Percentiles rank a stretch among this genome's conserved stretches.
phyloP scores from a whole-genome alignment of 2,113 vertebrate genomes.

The Stegostoma tigrinum region DNA sequence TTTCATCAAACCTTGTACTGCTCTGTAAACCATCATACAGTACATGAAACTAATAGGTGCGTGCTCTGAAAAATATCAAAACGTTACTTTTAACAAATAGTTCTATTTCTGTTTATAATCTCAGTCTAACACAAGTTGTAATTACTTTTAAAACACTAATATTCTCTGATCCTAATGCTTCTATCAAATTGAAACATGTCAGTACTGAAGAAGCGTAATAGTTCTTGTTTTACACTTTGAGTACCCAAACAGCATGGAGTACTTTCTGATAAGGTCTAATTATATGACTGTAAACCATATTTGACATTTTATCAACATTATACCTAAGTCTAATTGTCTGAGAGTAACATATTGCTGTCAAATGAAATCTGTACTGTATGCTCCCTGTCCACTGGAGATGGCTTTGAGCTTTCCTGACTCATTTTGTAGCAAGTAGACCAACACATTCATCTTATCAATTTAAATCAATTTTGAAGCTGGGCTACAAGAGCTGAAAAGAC shows the following conservation, averaged over 20 bases:
- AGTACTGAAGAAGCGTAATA: background rate
- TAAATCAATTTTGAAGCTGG: background rate
- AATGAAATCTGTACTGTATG: background rate
- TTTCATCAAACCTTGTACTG: background rate
- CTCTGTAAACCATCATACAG: background rate
- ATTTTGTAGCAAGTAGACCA: background rate
- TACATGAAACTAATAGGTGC: background rate
- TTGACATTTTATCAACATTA: background rate
- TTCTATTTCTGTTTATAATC: background rate
- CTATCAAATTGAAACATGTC: background rate
- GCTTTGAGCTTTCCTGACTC: background rate
- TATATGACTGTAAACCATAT: background rate
- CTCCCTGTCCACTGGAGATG: background rate
- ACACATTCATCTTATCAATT: background rate
- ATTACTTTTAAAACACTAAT: slow-evolving; percentile 4
- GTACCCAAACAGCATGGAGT: background rate
- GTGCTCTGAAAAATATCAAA: background rate
- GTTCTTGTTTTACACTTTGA: background rate
- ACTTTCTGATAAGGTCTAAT: background rate
- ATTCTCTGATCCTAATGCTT: background rate
- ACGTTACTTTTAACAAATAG: slow-evolving; percentile 22
- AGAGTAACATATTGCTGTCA: background rate
- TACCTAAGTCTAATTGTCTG: background rate
- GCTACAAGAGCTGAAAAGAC: background rate
- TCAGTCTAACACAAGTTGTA: background rate